Conservation (phyloP, 2,888 invertebrate genomes). For the Subacronicta megacephala region DNA sequence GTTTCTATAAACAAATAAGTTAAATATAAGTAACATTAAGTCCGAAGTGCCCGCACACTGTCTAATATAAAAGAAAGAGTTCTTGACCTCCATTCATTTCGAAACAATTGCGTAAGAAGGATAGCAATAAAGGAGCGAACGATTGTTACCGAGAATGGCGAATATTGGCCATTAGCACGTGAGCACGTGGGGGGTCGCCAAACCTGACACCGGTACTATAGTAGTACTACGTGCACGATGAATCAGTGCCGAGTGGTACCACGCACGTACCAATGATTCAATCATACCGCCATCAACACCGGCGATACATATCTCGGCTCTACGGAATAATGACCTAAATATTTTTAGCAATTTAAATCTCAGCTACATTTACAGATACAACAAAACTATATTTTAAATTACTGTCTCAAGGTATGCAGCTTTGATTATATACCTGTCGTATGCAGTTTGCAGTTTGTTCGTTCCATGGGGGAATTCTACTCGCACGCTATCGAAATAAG, state of each 20-base stretch:
- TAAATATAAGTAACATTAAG: neutral
- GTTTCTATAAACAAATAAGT: constrained; percentile 90
- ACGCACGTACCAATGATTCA: constrained; percentile 54
- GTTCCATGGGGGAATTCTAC: too few relatives aligned
- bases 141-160: constrained; percentile 70
- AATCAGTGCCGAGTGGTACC: constrained; percentile 55
- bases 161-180: constrained; percentile 83
- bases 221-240: constrained; percentile 56
- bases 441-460: too few relatives aligned
- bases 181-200: constrained; percentile 82
- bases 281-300: constrained; percentile 44
- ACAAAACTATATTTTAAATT: too few relatives aligned
- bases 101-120: constrained; percentile 73
- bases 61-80: constrained; percentile 61
- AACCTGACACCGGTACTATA: constrained; percentile 63
- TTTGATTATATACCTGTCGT: too few relatives aligned
- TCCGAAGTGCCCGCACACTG: neutral
- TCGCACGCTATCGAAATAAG: too few relatives aligned
- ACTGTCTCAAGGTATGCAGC: too few relatives aligned
- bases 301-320: constrained; percentile 21
- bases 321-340: constrained; percentile 41
- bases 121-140: constrained; percentile 66
- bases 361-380: too few relatives aligned
- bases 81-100: constrained; percentile 71
- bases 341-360: constrained; percentile 26